Evolutionary conservation across 2,113 vertebrate genomes (phyloP), one percentile per base, ranked within the genome.

Genomic region (Procapra przewalskii): DNA sequence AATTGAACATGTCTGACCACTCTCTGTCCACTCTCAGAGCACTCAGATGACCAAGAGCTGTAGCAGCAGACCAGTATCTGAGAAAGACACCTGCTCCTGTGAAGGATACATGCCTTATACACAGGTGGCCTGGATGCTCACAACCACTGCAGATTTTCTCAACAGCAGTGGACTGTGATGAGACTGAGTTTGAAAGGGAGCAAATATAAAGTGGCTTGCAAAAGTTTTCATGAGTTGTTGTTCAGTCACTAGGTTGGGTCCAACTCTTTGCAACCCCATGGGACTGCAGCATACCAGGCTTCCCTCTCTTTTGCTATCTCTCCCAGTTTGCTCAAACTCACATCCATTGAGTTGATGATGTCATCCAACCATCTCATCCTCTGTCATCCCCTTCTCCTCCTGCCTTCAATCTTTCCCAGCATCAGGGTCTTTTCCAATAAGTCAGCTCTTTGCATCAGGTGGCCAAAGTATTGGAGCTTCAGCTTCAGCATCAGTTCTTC

Each of bases 111-210:
- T 1, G 21, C 25, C 14, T 71, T 71, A 40, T 36, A 12, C n/a
- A 1, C 0, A n/a, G 43, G 23, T 6, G 25, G 21, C 71, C 33
- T 25, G 1, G 43, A 40, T 45, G 36, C 13, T 45, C 17, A 40
- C 36, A 57, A 27, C 4, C 52, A 43, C 43, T 59, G 52, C n/a
- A 29, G 11, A 23, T 27, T 55, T 64, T 52, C 31, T 17, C 12
- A 91, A 81, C 10, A 79, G 6, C 52, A 6, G 27, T 25, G 67
- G 14, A 7, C 31, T 4, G 4, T 13, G 80, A 82, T 45, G 27
- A 85, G 52, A 40, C 33, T 45, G 15, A 93, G 36, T 33, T 54
- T 79, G 40, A 31, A 16, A 13, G 33, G 16, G 33, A 3, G 15
- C 17, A 90, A 75, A 92, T 75, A 33, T 9, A 92, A 71, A 55